Base-by-base conservation (phyloP, 2,113 vertebrate species). In the Suricata suricatta region DNA sequence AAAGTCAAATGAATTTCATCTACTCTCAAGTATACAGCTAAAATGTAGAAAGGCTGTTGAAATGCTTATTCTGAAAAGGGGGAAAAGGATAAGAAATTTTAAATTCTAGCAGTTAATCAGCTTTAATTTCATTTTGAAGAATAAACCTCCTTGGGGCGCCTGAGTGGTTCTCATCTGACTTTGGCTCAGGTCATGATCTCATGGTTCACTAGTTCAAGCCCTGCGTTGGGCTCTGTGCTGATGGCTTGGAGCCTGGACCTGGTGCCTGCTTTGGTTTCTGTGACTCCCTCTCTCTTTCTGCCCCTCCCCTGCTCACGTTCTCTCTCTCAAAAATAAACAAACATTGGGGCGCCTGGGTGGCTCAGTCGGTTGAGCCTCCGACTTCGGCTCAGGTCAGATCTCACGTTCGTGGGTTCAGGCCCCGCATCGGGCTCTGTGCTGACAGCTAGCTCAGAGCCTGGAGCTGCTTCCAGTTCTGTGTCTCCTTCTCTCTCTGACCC, bases 1-100 rank as follows among this genome's bases (percentile, higher is more conserved):
- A 79, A 74, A 11, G 17, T 52, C 50, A 92, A 76, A 0, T 92
- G 44, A 89, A 69, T 92, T 47, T 41, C 82, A 74, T 79, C 23
- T 79, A 64, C 5, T 94, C 50, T 95, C 60, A 92, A 89, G 23
- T n/a, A 90, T 66, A 76, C 1, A 90, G 13, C 3, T 95, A 31
- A 82, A 90, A 76, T 14, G 4, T 63, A 68, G 72, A 71, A 80
- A 90, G 60, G 57, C 7, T 84, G 33, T 83, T 79, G 35, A 90
- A 96, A 96, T 10, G 14, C n/a, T 93, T 82, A 94, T 60, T 63
- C n/a, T 90, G 68, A 69, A 96, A 96, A 87, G 23, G 11, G 88
- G 72, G 25, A 71, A 71, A 44, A 21, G 19, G 31, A 31, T 91
- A 83, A 33, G 19, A 71, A 86, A 93, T 54, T 74, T 94, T 60